Evolutionary conservation across 2,797 vertebrate genomes (phyloP), one percentile per base, ranked within the genome.

Genomic region (Alca torda): DNA sequence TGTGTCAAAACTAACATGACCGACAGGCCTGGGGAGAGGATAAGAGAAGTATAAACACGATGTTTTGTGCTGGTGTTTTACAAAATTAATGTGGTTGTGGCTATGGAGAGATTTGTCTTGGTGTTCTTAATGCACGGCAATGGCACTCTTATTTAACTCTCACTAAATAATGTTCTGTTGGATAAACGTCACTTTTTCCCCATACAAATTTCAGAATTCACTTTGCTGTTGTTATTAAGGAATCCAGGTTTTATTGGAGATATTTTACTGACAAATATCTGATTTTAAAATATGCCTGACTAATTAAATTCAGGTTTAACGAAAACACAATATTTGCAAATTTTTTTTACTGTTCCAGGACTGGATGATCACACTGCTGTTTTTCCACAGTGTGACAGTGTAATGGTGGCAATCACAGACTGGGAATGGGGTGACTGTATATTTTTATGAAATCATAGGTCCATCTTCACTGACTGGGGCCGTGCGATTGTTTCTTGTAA

Each of bases 71-170:
- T 0, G 0, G 3, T 80, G 25, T 35, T 87, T 91, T 77, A 39
- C 0, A 0, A 88, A 82, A 75, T 30, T 0, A 37, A 26, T 46
- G 13, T 2, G 2, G 3, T 51, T 82, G 51, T 74, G 59, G 59
- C 17, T 63, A 23, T 68, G 17, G 11, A 64, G 51, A 67, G 8
- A 28, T 59, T 56, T 54, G 18, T 73, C 35, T 59, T 74, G 25
- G 23, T 10, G 8, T 84, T 67, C 69, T 81, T 63, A 78, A 25
- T 33, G 50, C 11, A 48, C 12, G 46, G 46, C 18, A 70, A 16
- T 26, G 21, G 5, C 24, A 60, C 21, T 50, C 13, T 67, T 51
- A 63, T 28, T 65, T 64, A 80, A 57, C 17, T 91, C 12, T 67
- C 24, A 63, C 21, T 60, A 26, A 83, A 30, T 26, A 74, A 43